Evolutionary conservation across 2,888 invertebrate species (phyloP).

Genomic region (Troglohyphantes excavatus): DNA sequence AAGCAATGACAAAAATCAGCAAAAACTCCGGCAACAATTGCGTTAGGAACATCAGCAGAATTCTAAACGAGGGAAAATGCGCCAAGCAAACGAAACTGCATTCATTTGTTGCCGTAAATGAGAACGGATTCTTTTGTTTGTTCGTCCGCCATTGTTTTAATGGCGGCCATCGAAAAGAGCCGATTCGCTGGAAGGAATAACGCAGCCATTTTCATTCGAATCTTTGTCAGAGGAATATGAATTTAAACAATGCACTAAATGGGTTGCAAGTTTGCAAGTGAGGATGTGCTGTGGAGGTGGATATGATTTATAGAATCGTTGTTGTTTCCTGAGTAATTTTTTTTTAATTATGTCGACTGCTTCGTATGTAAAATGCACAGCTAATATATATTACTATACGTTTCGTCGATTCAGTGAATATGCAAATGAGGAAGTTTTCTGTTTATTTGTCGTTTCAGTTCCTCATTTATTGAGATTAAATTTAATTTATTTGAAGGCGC

Average conservation of each 20-base stretch:
- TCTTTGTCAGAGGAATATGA: slow-evolving; percentile 5
- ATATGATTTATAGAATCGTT: too few relatives aligned
- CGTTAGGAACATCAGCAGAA: slow-evolving; percentile 60
- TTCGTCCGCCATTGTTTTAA: slow-evolving; percentile 42
- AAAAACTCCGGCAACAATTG: slow-evolving; percentile 56
- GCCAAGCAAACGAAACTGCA: slow-evolving; percentile 33
- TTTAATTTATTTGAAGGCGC: too few relatives aligned
- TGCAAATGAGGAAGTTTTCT: too few relatives aligned
- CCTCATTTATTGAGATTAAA: too few relatives aligned
- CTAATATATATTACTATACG: too few relatives aligned
- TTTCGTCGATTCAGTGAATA: too few relatives aligned
- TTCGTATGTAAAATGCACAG: too few relatives aligned
- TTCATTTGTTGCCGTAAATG: slow-evolving; percentile 59
- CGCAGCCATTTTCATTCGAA: not conserved
- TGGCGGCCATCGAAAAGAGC: slow-evolving; percentile 12
- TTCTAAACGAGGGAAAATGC: slow-evolving; percentile 42
- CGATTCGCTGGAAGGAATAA: slow-evolving; percentile 14
- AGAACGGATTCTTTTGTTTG: slow-evolving; percentile 47
- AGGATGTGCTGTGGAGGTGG: too few relatives aligned
- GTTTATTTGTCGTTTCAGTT: too few relatives aligned
- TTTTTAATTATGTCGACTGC: too few relatives aligned
- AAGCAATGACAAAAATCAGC: slow-evolving; percentile 44
- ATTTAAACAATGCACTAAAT: not conserved
- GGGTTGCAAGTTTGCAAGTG: not conserved
- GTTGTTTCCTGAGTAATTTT: too few relatives aligned